Base-by-base conservation (phyloP, 2,888 invertebrate genomes). In the Dexiosoma caninum region DNA sequence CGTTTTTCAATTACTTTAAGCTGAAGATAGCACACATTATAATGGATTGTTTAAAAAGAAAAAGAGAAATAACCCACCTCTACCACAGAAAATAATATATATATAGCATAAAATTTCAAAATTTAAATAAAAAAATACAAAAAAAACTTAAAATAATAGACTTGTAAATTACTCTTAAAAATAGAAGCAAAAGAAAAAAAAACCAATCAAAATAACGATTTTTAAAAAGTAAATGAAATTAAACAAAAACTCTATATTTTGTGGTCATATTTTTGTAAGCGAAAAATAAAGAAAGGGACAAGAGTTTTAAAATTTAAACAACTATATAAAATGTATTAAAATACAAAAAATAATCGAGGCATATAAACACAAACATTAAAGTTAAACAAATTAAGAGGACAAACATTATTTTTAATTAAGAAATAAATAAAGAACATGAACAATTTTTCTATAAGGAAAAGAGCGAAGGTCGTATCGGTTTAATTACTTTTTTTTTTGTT, bases 1-100 rank as follows among this genome's bases (percentile, higher is more conserved):
- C 86, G 86, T 85, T 83, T 82, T 30, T 7, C n/a, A 49, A n/a
- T n/a, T n/a, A 59, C 1, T 32, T 64, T 49, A 42, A 60, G 10
- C 30, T 35, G 1, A 8, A 42, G 23, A 37, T 55, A 37, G 32
- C 55, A 74, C 37, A 46, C 16, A 78, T 85, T 83, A 86, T 44
- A 14, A 76, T 51, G 53, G 59, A 59, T 67, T 55, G 51, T 59
- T 27, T 37, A 46, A 77, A 70, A 66, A 62, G 30, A n/a, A n/a
- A 78, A 83, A 87, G 87, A 86, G 87, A 87, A 87, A 86, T 87
- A 87, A 87, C 87, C 87, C 87, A 87, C 87, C 87, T 87, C 86
- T 87, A 86, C 84, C 85, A 84, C 86, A 83, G 86, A 67, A 83
- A 83, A 85, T 69, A 51, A 83, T 83, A 60, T 55, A 82, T 60